Base-by-base conservation (phyloP, 1,140 invertebrate genomes). In the Anthonomus grandis region DNA sequence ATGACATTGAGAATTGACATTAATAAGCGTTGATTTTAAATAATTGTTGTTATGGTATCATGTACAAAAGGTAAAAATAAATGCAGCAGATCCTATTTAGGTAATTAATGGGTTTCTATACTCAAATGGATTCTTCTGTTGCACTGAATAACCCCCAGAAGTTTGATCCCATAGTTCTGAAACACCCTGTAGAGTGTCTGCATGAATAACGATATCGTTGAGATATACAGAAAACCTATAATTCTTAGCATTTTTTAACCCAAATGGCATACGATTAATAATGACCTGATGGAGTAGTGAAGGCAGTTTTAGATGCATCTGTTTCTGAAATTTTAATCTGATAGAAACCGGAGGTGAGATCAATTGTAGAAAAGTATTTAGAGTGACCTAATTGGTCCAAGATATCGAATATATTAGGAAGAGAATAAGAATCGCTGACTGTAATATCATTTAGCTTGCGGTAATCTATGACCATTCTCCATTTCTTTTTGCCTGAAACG, bases 361-460 rank as follows among this genome's bases (percentile, higher is more conserved):
- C 77, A 4, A 80, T 42, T 0, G 68, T 67, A 2, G 67, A 61
- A 54, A 79, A 79, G 38, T 67, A 74, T 41, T 62, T 62, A 4
- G 65, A 57, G 5, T 67, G 62, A 5, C 63, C 64, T 49, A 82
- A 56, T 19, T 56, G 41, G n/a, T 78, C 70, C 12, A 74, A 67
- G 9, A 81, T 75, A 8, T 78, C 74, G n/a, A 4, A 69, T 9
- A 82, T 78, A 31, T 70, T 67, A 2, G 80, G 81, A 5, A 84
- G 54, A 1, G 80, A 80, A 64, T 73, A 82, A 18, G 24, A 44
- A 56, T 74, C 71, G 15, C 51, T 58, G 6, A 73, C 63, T 1
- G 70, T 74, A 13, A 64, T 55, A 9, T 70, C 57, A 57, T 75
- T 76, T 71, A 10, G 25, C 50, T 66, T 65, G 17, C 68, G 25